Conservation (phyloP, 2,113 vertebrate genomes). For the Pogona vitticeps region DNA sequence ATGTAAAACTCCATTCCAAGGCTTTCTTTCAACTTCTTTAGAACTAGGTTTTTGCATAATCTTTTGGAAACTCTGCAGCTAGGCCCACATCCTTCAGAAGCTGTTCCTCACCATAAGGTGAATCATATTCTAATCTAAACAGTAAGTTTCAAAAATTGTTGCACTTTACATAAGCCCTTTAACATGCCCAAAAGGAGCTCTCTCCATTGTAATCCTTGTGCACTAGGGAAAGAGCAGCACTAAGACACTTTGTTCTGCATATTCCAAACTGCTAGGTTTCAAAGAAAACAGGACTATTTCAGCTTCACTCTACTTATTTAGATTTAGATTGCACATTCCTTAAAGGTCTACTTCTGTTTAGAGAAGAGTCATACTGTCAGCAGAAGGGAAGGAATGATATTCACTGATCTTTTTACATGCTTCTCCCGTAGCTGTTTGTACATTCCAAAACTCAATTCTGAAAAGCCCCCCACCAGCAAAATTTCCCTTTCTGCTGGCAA, state of each 20-base stretch:
- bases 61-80: background rate
- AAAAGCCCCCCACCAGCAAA: background rate
- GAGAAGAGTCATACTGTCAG: background rate
- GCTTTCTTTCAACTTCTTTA: background rate
- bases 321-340: background rate
- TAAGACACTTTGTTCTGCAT: background rate
- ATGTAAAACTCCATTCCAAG: background rate
- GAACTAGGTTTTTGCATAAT: background rate
- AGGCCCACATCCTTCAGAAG: background rate
- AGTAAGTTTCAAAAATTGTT: background rate
- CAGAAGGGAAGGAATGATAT: background rate
- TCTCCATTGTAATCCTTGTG: background rate
- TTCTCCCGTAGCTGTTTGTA: background rate
- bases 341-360: background rate
- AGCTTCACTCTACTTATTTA: background rate
- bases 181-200: background rate
- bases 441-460: background rate
- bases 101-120: too few relatives aligned
- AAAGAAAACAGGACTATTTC: background rate
- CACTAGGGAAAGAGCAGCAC: background rate
- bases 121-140: background rate
- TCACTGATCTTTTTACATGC: background rate
- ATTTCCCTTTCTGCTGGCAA: background rate
- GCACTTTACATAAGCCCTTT: background rate
- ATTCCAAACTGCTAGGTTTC: background rate